These are phyloP conservation scores for Limenitis arthemis DNA, from an alignment of 2,888 invertebrate genomes.

Conservation along the genomic window DNA sequence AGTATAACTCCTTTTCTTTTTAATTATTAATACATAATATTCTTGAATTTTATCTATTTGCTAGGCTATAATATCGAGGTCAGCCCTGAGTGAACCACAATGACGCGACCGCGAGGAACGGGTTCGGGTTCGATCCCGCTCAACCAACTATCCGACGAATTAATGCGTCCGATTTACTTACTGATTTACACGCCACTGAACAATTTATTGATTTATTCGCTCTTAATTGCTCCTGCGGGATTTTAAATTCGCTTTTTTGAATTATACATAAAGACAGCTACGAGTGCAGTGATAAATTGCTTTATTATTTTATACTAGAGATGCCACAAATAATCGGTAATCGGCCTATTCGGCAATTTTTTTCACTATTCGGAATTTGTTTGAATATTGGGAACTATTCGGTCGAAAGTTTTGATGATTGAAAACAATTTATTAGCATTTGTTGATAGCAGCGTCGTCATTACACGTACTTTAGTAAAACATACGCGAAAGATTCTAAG, in stretches of 20 bases:
- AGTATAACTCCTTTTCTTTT: no score
- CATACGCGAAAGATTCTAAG: no score
- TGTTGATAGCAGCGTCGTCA: no score
- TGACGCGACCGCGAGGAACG: conserved; percentile 34
- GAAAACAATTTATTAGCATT: no score
- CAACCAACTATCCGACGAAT: conserved; percentile 37
- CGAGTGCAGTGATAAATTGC: not conserved
- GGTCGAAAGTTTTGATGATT: no score
- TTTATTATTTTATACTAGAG: not conserved
- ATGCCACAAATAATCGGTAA: no score
- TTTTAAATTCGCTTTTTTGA: not conserved
- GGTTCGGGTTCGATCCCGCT: conserved; percentile 27
- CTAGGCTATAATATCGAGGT: not conserved
- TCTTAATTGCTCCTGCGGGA: conserved; percentile 23
- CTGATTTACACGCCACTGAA: conserved; percentile 19
- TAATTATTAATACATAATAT: no score
- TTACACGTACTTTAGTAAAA: no score
- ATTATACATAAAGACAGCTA: not conserved
- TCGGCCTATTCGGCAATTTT: no score
- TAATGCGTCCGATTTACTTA: conserved; percentile 29
- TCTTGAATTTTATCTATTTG: no score
- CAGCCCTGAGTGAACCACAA: conserved; percentile 27
- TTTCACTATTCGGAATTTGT: no score
- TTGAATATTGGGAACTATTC: no score
- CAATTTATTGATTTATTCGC: conserved; percentile 30